Base-by-base conservation (phyloP, 2,797 vertebrate species). In the Bovichtus diacanthus region DNA sequence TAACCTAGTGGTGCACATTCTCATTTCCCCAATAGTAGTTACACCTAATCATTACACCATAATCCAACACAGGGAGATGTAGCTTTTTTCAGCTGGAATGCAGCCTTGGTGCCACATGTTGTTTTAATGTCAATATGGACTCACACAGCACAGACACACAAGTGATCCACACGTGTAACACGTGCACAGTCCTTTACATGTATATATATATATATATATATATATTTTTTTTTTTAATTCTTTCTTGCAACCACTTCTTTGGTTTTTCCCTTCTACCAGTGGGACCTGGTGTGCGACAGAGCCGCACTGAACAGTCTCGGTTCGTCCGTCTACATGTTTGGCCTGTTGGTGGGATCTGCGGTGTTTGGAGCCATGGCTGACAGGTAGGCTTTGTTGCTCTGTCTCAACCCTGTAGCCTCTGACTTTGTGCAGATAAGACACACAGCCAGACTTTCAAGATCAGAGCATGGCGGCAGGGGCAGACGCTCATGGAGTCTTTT, bases 321-420 rank as follows among this genome's bases (percentile, higher is more conserved):
- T 12, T 94, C 93, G 0, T 95, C 94, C 0, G 41, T 95, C 76
- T 95, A 94, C 78, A 95, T 95, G 94, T 87, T 81, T n/a, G 94
- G 94, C 10, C 83, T 95, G 55, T 73, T 95, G 80, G 93, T 95
- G 67, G 94, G 94, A 36, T 90, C 94, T 0, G 54, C 90, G 58
- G 39, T 94, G 62, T 94, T 95, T 69, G 95, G 95, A 82, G 82
- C 90, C 31, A 92, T 94, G 91, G 93, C 94, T 63, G 95, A 95
- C 90, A 94, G 91, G 95, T 95, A 85, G 34, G 77, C 31, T 21
- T 6, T 2, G 12, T 36, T 9, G 29, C 39, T 66, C 4, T 38
- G 29, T 49, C 36, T 34, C 19, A 16, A 19, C 18, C 6, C 25
- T 25, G 5, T 9, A 25, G 43, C 49, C 29, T 23, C 31, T 36